Evolutionary conservation across 2,888 invertebrate genomes (phyloP).

Genomic region (Apotomis turbidana): DNA sequence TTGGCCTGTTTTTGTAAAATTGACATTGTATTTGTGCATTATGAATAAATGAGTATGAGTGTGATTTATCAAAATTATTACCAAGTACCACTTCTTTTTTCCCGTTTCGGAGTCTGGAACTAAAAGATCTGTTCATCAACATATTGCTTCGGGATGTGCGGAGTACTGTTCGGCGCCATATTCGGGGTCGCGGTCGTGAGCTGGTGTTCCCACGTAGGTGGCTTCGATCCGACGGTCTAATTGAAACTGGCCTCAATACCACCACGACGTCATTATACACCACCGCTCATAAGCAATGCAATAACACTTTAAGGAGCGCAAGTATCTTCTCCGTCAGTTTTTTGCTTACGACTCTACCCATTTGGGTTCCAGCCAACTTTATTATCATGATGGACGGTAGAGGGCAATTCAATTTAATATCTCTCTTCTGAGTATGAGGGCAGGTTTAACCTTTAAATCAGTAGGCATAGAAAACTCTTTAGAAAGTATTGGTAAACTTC

Average conservation of each 20-base stretch:
- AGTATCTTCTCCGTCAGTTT: slow-evolving; percentile 42
- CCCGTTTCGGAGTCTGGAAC: slow-evolving; percentile 85
- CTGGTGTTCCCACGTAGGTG: slow-evolving; percentile 54
- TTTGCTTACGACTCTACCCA: slow-evolving; percentile 8
- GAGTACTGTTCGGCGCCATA: slow-evolving; percentile 45
- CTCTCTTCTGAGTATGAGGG: neutral
- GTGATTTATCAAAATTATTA: slow-evolving; percentile 65
- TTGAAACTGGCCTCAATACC: slow-evolving; percentile 62
- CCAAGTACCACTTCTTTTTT: slow-evolving; percentile 89
- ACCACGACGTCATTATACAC: slow-evolving; percentile 50
- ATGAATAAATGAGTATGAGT: no score
- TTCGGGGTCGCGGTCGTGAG: slow-evolving; percentile 40
- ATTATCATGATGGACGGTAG: slow-evolving; percentile 21
- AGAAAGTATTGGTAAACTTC: slow-evolving; percentile 11
- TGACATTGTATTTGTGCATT: no score
- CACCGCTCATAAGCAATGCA: slow-evolving; percentile 52
- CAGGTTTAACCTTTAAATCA: neutral
- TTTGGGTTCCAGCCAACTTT: slow-evolving; percentile 11
- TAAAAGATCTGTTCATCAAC: slow-evolving; percentile 74
- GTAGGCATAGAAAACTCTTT: neutral
- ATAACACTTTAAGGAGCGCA: slow-evolving; percentile 52
- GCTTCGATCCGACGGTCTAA: slow-evolving; percentile 64
- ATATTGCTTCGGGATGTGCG: slow-evolving; percentile 53
- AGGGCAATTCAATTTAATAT: slow-evolving; percentile 5
- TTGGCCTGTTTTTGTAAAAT: no score